Percentiles rank a stretch among this genome's conserved stretches.
These are phyloP conservation scores for Phaonia tiefii DNA, from an alignment of 2,888 invertebrate species.

Conservation along the genomic window DNA sequence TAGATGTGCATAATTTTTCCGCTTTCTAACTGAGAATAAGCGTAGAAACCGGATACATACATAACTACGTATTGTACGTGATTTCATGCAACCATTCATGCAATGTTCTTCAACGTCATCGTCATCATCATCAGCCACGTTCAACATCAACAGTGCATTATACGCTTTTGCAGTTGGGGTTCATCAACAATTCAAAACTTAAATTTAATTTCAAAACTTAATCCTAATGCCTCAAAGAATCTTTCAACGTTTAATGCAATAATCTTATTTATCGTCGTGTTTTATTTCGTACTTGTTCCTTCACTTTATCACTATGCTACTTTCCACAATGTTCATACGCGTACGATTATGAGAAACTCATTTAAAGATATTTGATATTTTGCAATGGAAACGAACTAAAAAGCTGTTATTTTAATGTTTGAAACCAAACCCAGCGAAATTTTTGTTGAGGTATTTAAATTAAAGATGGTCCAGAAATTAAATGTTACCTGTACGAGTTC, in stretches of 20 bases:
- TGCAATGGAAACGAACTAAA: no score
- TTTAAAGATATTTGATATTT: neutral
- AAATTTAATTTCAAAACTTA: slow-evolving; percentile 21
- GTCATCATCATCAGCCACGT: neutral
- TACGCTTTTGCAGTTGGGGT: neutral
- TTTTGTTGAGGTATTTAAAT: neutral
- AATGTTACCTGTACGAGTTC: no score
- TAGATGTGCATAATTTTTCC: slow-evolving; percentile 10
- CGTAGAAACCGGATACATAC: no score
- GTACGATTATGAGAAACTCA: no score
- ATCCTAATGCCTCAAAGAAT: slow-evolving; percentile 1
- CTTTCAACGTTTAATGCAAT: slow-evolving; percentile 11
- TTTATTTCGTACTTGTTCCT: neutral
- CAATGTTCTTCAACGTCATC: neutral
- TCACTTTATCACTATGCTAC: neutral
- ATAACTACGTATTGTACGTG: no score
- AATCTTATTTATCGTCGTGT: slow-evolving; percentile 11
- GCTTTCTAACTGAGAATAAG: no score
- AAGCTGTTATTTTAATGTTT: no score
- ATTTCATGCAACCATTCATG: no score
- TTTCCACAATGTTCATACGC: neutral
- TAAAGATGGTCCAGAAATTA: no score
- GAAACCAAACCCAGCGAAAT: neutral
- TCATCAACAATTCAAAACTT: slow-evolving; percentile 31
- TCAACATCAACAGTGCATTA: neutral